Conservation (phyloP, 2,797 vertebrate genomes). For the Pristis pectinata region DNA sequence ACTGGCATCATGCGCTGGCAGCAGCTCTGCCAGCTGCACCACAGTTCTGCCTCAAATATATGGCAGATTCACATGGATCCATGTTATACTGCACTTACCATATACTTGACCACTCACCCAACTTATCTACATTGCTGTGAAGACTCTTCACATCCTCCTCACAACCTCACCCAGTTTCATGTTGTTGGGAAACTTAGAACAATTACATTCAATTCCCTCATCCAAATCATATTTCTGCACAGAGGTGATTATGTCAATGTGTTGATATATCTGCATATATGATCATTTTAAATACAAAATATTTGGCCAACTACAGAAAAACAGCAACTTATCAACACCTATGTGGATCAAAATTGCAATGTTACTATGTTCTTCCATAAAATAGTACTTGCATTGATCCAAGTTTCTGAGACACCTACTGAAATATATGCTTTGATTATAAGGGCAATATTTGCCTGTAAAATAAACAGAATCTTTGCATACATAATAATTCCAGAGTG, state of each 20-base stretch:
- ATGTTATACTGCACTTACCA: too few species aligned
- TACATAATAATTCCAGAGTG: not conserved
- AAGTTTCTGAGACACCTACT: not conserved
- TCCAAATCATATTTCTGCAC: too few species aligned
- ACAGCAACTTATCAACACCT: not conserved
- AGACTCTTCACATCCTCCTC: too few species aligned
- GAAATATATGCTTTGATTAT: not conserved
- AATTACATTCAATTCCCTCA: too few species aligned
- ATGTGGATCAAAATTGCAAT: not conserved
- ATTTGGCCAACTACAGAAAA: not conserved
- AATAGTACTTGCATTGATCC: not conserved
- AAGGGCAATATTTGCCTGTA: not conserved
- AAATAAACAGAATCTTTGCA: not conserved
- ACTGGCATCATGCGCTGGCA: too few species aligned
- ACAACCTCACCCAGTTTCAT: too few species aligned
- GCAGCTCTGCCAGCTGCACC: too few species aligned
- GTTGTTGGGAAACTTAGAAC: too few species aligned
- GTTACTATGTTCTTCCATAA: not conserved
- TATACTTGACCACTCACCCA: too few species aligned
- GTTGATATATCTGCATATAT: not conserved
- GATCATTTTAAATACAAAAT: not conserved
- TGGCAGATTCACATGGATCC: too few species aligned
- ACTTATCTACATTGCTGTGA: too few species aligned
- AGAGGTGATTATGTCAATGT: not conserved
- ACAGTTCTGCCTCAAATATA: too few species aligned